These are phyloP conservation scores for Stenolophus ochropezus DNA, from an alignment of 2,888 invertebrate genomes.

Conservation along the genomic window DNA sequence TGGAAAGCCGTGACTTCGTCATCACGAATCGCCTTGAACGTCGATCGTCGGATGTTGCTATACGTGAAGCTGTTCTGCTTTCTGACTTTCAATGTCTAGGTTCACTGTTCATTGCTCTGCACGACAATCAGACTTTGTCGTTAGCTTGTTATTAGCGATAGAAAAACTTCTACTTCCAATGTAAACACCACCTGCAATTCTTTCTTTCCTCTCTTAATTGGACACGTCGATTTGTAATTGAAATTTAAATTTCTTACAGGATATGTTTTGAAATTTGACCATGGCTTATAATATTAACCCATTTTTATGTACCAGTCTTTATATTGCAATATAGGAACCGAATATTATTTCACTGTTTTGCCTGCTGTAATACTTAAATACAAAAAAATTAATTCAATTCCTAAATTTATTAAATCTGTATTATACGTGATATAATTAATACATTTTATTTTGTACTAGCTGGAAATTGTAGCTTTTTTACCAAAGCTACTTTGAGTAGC, in stretches of 20 bases:
- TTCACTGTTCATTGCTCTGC: constrained; percentile 16
- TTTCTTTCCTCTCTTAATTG: not conserved
- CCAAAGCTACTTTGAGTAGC: too few relatives aligned
- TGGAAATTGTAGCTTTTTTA: too few relatives aligned
- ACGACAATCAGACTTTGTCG: not conserved
- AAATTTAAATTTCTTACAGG: not conserved
- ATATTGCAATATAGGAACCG: not conserved
- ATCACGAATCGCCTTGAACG: constrained; percentile 46
- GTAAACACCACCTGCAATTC: not conserved
- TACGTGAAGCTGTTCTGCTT: constrained; percentile 49
- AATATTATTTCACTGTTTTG: not conserved
- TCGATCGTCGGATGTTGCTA: constrained; percentile 46
- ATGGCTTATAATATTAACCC: not conserved
- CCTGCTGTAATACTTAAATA: too few relatives aligned
- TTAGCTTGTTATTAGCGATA: not conserved
- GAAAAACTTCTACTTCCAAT: not conserved
- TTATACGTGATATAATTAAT: too few relatives aligned
- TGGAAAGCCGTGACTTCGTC: constrained; percentile 45
- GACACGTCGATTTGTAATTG: not conserved
- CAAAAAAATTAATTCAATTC: too few relatives aligned
- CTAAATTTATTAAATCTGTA: too few relatives aligned
- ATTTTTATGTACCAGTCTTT: not conserved
- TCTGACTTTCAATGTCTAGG: constrained; percentile 57
- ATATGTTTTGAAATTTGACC: not conserved
- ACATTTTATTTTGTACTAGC: too few relatives aligned